phyloP scores from a whole-genome alignment of 2,888 invertebrate species.

The Latrodectus hesperus region DNA sequence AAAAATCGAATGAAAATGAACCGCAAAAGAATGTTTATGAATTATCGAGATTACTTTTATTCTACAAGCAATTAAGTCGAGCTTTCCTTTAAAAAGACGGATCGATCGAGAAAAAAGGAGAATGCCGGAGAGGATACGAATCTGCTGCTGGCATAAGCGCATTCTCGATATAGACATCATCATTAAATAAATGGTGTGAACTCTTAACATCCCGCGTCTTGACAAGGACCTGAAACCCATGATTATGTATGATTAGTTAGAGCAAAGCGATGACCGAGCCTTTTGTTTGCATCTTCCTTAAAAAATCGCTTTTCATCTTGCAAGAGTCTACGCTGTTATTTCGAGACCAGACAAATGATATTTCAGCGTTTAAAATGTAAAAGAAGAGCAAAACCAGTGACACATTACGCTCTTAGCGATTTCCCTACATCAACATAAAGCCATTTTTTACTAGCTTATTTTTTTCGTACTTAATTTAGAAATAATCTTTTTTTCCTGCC shows the following conservation, averaged over 20 bases:
- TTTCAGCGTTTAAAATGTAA: conserved; percentile 63
- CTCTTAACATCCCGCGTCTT: conserved; percentile 63
- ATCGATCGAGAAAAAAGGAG: too few species aligned
- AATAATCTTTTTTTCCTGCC: conserved; percentile 17
- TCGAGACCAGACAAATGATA: conserved; percentile 63
- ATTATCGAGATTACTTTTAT: background rate
- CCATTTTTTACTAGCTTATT: conserved; percentile 44
- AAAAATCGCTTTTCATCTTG: conserved; percentile 59
- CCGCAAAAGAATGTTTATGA: too few species aligned
- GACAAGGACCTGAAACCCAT: conserved; percentile 63
- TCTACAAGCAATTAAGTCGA: conserved; percentile 52
- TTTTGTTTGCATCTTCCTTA: conserved; percentile 53
- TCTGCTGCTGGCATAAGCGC: conserved; percentile 60
- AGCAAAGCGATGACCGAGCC: conserved; percentile 63
- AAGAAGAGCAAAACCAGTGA: conserved; percentile 66
- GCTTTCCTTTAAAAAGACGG: conserved; percentile 9
- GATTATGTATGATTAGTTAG: conserved; percentile 69
- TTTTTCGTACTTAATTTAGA: conserved; percentile 50
- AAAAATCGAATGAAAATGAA: too few species aligned
- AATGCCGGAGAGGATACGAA: conserved; percentile 36
- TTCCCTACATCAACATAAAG: conserved; percentile 49
- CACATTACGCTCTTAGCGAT: conserved; percentile 65
- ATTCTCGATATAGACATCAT: conserved; percentile 69
- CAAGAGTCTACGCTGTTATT: conserved; percentile 66
- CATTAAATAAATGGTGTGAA: conserved; percentile 70